Conservation (phyloP, 2,888 invertebrate genomes). For the Apodemia hepburni region DNA sequence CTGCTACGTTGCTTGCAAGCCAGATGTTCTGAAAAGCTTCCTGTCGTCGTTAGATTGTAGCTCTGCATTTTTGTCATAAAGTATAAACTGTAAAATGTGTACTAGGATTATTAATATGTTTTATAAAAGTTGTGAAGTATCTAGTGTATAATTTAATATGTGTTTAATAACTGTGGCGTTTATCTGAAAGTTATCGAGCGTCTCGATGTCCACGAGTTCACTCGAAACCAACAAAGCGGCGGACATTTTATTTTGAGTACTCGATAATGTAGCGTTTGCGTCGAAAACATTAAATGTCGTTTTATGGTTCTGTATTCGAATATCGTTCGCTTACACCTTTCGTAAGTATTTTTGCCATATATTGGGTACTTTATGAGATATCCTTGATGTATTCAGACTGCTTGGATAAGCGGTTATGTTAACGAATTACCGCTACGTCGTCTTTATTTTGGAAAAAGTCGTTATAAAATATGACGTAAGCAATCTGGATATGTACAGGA, state of each 20-base stretch:
- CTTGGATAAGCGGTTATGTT: conserved; percentile 54
- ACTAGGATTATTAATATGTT: conserved; percentile 59
- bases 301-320: conserved; percentile 74
- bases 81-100: conserved; percentile 63
- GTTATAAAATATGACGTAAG: conserved; percentile 70
- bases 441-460: conserved; percentile 68
- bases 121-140: conserved; percentile 60
- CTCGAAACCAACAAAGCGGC: conserved; percentile 80
- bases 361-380: conserved; percentile 46
- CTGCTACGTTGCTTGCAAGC: conserved; percentile 77
- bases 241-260: conserved; percentile 81
- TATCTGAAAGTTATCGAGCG: conserved; percentile 69
- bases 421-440: conserved; percentile 61
- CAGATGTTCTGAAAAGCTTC: conserved; percentile 80
- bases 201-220: conserved; percentile 79
- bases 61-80: conserved; percentile 58
- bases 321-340: conserved; percentile 77
- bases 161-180: conserved; percentile 59
- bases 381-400: conserved; percentile 44
- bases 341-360: conserved; percentile 63
- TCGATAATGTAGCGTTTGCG: conserved; percentile 80
- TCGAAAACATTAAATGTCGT: conserved; percentile 77
- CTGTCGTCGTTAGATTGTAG: conserved; percentile 64
- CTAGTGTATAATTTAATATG: conserved; percentile 64
- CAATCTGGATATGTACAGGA: conserved; percentile 55